Evolutionary conservation across 1,140 invertebrate genomes (phyloP).

Genomic region (Rhyzopertha dominica): DNA sequence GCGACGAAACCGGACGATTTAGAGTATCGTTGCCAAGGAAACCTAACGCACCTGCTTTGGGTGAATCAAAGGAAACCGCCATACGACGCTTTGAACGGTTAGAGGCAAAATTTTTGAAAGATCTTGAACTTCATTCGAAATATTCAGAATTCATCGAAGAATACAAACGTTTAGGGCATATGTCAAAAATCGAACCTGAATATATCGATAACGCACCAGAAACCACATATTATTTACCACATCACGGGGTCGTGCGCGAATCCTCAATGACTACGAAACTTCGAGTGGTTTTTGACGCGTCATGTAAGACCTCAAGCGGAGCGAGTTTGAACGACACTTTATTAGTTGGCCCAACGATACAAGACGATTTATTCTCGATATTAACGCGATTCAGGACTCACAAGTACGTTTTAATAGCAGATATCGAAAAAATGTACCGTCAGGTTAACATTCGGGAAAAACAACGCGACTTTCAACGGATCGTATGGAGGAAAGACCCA

Average conservation of each 20-base stretch:
- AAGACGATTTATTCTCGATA: slow-evolving; percentile 23
- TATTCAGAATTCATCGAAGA: slow-evolving; percentile 33
- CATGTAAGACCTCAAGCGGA: slow-evolving; percentile 12
- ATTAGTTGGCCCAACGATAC: slow-evolving; percentile 1
- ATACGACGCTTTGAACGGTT: slow-evolving; percentile 33
- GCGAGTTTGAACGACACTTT: slow-evolving; percentile 13
- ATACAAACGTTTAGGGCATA: slow-evolving; percentile 38
- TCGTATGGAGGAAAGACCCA: background rate
- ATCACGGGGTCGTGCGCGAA: slow-evolving; percentile 30
- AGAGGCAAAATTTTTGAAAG: slow-evolving; percentile 30
- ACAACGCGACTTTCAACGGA: background rate
- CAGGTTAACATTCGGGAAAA: slow-evolving; percentile 1
- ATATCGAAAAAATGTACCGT: slow-evolving; percentile 1
- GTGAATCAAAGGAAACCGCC: slow-evolving; percentile 26
- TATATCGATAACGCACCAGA: background rate
- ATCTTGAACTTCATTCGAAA: slow-evolving; percentile 21
- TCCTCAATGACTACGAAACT: slow-evolving; percentile 35
- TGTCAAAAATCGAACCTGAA: slow-evolving; percentile 26
- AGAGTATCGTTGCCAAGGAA: slow-evolving; percentile 15
- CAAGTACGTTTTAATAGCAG: slow-evolving; percentile 1
- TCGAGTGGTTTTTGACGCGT: slow-evolving; percentile 24
- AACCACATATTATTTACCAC: slow-evolving; percentile 23
- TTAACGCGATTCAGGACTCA: slow-evolving; percentile 16
- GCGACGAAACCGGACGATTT: slow-evolving; percentile 17
- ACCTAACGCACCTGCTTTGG: slow-evolving; percentile 17